phyloP scores from a whole-genome alignment of 2,888 invertebrate species.

The Spicauda simplicius region DNA sequence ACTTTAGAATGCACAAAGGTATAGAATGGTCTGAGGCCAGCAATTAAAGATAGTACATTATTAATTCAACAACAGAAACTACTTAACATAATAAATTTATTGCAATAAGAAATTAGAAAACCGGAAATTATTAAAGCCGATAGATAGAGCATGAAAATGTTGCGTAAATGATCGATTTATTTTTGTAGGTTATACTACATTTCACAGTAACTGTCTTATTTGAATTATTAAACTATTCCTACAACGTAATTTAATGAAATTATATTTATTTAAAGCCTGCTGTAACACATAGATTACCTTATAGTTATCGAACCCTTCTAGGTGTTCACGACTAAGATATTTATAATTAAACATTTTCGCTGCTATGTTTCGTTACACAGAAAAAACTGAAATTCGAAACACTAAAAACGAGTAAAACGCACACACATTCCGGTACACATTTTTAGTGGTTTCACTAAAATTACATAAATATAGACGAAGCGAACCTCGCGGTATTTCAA shows the following conservation, averaged over 20 bases:
- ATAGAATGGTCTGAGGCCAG: neutral
- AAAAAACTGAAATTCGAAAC: neutral
- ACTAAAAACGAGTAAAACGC: slow-evolving; percentile 13
- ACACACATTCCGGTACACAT: slow-evolving; percentile 7
- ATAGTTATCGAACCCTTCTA: slow-evolving; percentile 97
- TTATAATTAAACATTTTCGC: slow-evolving; percentile 86
- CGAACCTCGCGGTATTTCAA: neutral
- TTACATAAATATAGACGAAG: neutral
- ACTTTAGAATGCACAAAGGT: no score
- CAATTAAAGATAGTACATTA: no score
- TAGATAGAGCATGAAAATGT: slow-evolving; percentile 38
- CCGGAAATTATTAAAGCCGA: neutral
- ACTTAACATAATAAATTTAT: neutral
- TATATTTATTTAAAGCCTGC: no score
- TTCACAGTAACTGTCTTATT: neutral
- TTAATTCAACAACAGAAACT: neutral
- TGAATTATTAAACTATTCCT: no score
- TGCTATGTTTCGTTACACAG: slow-evolving; percentile 40
- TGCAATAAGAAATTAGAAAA: neutral
- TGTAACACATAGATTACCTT: slow-evolving; percentile 85
- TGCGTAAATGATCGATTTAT: slow-evolving; percentile 59
- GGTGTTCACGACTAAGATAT: slow-evolving; percentile 93
- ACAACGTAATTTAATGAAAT: neutral
- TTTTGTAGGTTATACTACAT: slow-evolving; percentile 53
- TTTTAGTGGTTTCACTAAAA: slow-evolving; percentile 6